phyloP scores from a whole-genome alignment of 92 coral and sea anemone species.

The Epizoanthus rinbou region DNA sequence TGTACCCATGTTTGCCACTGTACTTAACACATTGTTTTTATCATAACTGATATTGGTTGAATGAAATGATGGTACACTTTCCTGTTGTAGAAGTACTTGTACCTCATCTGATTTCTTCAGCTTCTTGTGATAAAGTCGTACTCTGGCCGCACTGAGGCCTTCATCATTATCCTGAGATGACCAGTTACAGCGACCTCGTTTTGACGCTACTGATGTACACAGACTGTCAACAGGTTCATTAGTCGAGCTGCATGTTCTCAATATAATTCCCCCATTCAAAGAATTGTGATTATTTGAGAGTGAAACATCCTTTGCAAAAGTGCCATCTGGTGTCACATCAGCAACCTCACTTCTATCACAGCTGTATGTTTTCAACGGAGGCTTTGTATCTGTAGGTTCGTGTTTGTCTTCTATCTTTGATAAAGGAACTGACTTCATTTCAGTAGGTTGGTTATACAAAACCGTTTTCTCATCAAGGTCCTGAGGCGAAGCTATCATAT shows the following conservation, averaged over 20 bases:
- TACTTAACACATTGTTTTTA: too few relatives aligned
- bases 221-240: neutral
- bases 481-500: constrained; percentile 6
- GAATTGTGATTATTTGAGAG: neutral
- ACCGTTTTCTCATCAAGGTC: neutral
- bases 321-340: neutral
- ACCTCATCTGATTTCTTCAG: constrained; percentile 1
- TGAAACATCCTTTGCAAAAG: neutral
- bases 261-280: neutral
- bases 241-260: neutral
- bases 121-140: constrained; percentile 4
- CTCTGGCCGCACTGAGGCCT: constrained; percentile 11
- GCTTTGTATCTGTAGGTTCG: neutral
- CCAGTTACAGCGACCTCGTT: neutral
- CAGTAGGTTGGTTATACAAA: neutral
- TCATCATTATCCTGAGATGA: constrained; percentile 1
- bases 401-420: neutral
- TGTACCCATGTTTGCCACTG: neutral
- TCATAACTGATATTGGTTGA: too few relatives aligned
- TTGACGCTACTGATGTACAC: neutral
- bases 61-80: too few relatives aligned
- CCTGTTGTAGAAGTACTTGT: too few relatives aligned
- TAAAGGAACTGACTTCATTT: neutral
- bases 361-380: neutral
- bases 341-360: neutral